Evolutionary conservation across 2,888 invertebrate genomes (phyloP).

Genomic region (Tenthredo mesomela): DNA sequence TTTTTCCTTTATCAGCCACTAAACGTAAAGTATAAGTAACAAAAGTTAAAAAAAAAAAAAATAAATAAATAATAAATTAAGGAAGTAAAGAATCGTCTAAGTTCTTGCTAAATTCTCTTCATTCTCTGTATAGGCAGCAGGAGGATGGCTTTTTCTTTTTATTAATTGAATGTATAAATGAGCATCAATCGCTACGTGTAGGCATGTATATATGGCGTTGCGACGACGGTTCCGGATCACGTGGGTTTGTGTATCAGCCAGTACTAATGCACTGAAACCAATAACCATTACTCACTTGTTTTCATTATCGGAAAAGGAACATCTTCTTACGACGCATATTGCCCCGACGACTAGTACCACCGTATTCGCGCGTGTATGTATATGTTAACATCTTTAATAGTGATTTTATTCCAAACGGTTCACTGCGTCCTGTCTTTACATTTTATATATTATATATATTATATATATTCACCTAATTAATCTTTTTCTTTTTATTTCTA

Average conservation of each 20-base stretch:
- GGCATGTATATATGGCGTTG: constrained; percentile 57
- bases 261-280: constrained; percentile 59
- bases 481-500: background rate
- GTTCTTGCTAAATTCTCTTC: background rate
- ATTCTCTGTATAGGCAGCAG: background rate
- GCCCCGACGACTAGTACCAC: constrained; percentile 15
- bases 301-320: constrained; percentile 66
- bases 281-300: constrained; percentile 69
- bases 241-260: constrained; percentile 54
- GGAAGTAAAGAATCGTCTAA: background rate
- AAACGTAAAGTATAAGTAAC: background rate
- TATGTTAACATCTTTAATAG: background rate
- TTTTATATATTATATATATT: background rate
- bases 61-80: background rate
- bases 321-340: constrained; percentile 48
- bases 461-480: background rate
- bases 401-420: background rate
- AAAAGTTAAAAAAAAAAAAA: background rate
- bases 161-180: background rate
- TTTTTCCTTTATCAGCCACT: background rate
- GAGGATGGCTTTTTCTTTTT: background rate
- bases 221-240: constrained; percentile 53
- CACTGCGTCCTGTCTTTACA: background rate
- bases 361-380: background rate
- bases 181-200: background rate